phyloP scores from a whole-genome alignment of 2,888 invertebrate species.

The Carabus problematicus region DNA sequence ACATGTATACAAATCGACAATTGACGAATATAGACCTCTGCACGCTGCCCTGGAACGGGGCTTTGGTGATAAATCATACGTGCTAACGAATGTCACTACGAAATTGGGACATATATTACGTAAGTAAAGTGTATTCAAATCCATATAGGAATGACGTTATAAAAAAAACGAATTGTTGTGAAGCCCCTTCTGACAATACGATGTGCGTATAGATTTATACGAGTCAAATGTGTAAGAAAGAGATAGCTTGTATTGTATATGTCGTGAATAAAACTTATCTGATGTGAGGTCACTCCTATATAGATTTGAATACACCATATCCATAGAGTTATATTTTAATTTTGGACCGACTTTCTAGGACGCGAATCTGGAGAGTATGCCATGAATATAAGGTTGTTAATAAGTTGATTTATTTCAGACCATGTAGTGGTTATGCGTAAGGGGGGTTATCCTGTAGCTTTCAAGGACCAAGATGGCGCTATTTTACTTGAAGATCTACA shows the following conservation, averaged over 20 bases:
- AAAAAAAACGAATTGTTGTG: no score
- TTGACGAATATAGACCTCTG: conserved; percentile 53
- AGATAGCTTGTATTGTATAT: no score
- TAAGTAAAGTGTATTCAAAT: no score
- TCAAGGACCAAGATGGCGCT: conserved; percentile 49
- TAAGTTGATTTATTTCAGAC: conserved; percentile 56
- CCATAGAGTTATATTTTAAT: conserved; percentile 30
- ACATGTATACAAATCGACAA: conserved; percentile 55
- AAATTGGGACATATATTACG: conserved; percentile 66
- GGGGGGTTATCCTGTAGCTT: conserved; percentile 62
- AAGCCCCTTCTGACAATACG: no score
- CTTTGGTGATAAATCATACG: conserved; percentile 66
- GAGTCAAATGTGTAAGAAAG: no score
- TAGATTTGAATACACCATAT: no score
- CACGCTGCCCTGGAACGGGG: conserved; percentile 62
- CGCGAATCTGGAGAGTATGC: conserved; percentile 11
- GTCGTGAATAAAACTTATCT: no score
- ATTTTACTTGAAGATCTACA: conserved; percentile 59
- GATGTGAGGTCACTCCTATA: no score
- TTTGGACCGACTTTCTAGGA: conserved; percentile 1
- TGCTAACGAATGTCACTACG: conserved; percentile 63
- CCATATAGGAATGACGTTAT: no score
- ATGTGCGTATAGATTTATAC: no score
- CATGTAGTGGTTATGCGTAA: conserved; percentile 63
- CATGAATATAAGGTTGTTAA: conserved; percentile 18